Conservation (phyloP, 2,113 vertebrate genomes). For the Centropus unirufus region DNA sequence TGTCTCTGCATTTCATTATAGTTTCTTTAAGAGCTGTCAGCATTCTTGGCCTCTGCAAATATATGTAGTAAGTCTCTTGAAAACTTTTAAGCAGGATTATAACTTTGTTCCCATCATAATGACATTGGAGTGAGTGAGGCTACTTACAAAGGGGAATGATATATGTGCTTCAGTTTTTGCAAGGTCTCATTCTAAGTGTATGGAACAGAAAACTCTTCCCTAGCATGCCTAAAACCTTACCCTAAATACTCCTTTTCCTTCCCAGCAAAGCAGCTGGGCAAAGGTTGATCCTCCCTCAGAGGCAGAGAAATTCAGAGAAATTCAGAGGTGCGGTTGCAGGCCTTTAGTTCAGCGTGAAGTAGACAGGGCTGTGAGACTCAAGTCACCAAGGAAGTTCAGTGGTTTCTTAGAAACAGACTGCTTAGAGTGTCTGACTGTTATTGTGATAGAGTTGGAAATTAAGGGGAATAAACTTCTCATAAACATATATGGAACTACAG, state of each 20-base stretch:
- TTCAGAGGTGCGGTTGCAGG: neutral
- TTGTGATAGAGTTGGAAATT: constrained; percentile 16
- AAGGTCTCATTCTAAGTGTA: neutral
- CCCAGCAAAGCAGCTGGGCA: neutral
- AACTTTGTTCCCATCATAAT: constrained; percentile 23
- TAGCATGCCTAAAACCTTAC: neutral
- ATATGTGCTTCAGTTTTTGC: neutral
- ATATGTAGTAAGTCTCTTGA: constrained; percentile 7
- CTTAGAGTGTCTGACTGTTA: constrained; percentile 5
- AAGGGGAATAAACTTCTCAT: constrained; percentile 43
- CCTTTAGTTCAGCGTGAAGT: neutral
- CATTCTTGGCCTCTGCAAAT: constrained; percentile 55
- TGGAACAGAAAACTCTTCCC: neutral
- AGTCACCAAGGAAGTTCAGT: neutral
- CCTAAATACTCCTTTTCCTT: neutral
- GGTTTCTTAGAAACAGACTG: neutral
- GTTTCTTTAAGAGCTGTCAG: constrained; percentile 17
- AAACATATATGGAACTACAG: constrained; percentile 36
- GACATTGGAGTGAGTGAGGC: constrained; percentile 15
- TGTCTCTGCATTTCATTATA: constrained; percentile 10
- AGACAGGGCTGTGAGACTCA: neutral
- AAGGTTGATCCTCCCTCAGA: neutral
- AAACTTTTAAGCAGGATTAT: neutral
- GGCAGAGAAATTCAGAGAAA: neutral
- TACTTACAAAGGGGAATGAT: constrained; percentile 41